These are phyloP conservation scores for Drosophila punjabiensis DNA, from an alignment of 1,140 invertebrate genomes.

Conservation along the genomic window DNA sequence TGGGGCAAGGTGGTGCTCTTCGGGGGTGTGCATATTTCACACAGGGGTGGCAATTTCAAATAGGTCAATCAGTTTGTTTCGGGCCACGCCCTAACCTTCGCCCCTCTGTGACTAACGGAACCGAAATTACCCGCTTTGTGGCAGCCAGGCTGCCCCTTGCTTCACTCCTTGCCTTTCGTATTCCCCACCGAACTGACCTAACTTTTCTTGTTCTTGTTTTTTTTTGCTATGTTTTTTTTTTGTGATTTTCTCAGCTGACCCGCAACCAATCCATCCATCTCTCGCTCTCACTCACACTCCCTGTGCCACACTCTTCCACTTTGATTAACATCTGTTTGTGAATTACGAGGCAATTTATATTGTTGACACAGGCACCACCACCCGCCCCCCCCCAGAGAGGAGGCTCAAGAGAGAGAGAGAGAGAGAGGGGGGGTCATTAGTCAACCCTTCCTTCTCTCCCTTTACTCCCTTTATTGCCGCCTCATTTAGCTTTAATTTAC, in stretches of 20 bases:
- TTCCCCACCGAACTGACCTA: conserved; percentile 17
- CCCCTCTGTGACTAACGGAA: conserved; percentile 34
- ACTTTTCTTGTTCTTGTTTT: conserved; percentile 4
- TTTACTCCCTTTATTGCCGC: not conserved
- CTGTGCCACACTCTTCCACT: conserved; percentile 9
- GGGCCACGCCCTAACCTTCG: conserved; percentile 38
- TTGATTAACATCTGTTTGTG: conserved; percentile 57
- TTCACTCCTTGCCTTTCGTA: not conserved
- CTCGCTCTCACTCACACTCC: not conserved
- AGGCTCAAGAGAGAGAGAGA: not conserved
- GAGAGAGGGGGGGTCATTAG: conserved; percentile 5
- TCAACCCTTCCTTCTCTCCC: conserved; percentile 4
- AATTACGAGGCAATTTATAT: conserved; percentile 49
- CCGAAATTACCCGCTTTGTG: conserved; percentile 12
- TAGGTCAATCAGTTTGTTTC: conserved; percentile 31
- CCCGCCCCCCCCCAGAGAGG: too few relatives aligned
- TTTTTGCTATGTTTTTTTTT: not conserved
- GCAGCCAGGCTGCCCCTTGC: not conserved
- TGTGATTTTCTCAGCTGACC: conserved; percentile 34
- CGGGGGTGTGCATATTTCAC: not conserved
- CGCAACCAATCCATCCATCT: conserved; percentile 8
- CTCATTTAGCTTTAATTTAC: conserved; percentile 29
- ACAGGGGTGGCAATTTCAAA: conserved; percentile 10
- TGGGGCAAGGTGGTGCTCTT: not conserved
- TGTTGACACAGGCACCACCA: conserved; percentile 34